Evolutionary conservation across 1,140 invertebrate genomes (phyloP).

Genomic region (Liolophura sinensis): DNA sequence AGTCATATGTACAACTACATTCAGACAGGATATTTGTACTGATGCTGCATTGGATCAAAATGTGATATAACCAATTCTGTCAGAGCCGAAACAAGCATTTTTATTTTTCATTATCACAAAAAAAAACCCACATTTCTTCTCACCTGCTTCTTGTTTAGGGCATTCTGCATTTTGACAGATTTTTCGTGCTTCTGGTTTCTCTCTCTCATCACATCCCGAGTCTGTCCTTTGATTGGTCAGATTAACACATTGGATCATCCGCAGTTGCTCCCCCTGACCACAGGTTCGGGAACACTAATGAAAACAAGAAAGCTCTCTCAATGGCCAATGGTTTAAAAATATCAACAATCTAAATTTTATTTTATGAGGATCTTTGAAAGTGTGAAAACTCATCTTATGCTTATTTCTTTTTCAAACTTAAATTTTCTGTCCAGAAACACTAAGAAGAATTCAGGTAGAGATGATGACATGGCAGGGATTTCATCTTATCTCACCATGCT

Average conservation of each 20-base stretch:
- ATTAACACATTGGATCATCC: slow-evolving; percentile 58
- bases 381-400: neutral
- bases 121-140: neutral
- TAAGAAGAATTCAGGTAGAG: neutral
- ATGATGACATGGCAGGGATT: neutral
- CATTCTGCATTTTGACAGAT: slow-evolving; percentile 56
- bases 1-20: neutral
- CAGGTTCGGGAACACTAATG: slow-evolving; percentile 52
- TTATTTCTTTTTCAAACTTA: neutral
- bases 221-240: slow-evolving; percentile 50
- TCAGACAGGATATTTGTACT: neutral
- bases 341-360: too few species aligned
- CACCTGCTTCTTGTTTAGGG: slow-evolving; percentile 29
- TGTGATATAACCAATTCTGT: neutral
- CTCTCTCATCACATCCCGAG: slow-evolving; percentile 44
- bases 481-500: slow-evolving; percentile 46
- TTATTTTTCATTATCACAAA: neutral
- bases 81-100: neutral
- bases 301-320: slow-evolving; percentile 7
- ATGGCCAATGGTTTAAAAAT: slow-evolving; percentile 7
- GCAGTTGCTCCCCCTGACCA: slow-evolving; percentile 44
- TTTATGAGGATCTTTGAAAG: neutral
- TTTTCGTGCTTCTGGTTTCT: slow-evolving; percentile 51
- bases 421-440: neutral
- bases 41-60: neutral